Percentiles rank a stretch among this genome's conserved stretches.
Conservation (phyloP, 2,113 vertebrate genomes). For the Dromas ardeola region DNA sequence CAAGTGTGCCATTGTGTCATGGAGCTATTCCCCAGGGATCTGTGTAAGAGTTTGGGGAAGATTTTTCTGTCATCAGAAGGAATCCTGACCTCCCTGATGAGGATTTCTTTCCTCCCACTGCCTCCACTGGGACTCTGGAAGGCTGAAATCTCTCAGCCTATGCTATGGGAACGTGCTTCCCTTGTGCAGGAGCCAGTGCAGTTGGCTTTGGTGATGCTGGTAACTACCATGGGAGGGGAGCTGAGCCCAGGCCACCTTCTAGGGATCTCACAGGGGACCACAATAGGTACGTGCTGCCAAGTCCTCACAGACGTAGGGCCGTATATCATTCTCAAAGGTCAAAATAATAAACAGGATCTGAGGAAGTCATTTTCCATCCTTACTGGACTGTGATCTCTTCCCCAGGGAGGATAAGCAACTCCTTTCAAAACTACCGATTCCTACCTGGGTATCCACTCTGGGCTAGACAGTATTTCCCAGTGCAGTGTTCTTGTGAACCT, state of each 20-base stretch:
- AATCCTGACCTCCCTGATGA: not conserved
- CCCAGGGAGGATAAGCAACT: not conserved
- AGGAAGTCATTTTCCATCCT: not conserved
- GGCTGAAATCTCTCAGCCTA: not conserved
- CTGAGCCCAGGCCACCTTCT: not conserved
- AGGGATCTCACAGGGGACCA: not conserved
- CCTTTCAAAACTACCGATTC: not conserved
- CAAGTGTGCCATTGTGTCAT: not conserved
- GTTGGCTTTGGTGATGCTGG: not conserved
- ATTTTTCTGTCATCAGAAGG: not conserved
- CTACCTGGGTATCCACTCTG: not conserved
- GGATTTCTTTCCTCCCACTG: not conserved
- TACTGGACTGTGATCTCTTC: not conserved
- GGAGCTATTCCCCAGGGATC: not conserved
- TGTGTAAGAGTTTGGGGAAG: not conserved
- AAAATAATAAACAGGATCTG: not conserved
- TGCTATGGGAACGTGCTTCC: not conserved
- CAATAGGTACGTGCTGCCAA: not conserved
- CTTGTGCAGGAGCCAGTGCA: not conserved
- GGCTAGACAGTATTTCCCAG: not conserved
- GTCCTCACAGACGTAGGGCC: not conserved
- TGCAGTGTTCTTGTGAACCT: not conserved
- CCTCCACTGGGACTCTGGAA: not conserved
- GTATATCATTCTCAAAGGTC: not conserved
- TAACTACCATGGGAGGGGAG: not conserved